These are phyloP conservation scores for Carduelis carduelis DNA, from an alignment of 2,797 vertebrate species.

Conservation along the genomic window DNA sequence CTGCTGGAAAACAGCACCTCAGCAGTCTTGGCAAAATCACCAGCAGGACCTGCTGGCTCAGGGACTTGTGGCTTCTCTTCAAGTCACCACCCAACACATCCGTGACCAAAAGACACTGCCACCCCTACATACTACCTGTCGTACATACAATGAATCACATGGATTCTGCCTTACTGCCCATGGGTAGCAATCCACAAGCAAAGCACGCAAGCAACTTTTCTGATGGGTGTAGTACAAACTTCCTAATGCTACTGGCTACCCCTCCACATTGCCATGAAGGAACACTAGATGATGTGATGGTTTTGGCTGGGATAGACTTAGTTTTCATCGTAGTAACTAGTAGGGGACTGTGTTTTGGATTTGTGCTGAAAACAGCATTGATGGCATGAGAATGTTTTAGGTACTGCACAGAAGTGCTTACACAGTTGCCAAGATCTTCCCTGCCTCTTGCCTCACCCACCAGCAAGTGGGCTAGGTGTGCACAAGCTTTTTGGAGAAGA, in stretches of 20 bases:
- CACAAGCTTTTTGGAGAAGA: not conserved
- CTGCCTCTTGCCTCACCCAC: not conserved
- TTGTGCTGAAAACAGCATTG: not conserved
- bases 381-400: not conserved
- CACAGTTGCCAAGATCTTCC: not conserved
- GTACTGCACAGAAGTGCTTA: not conserved
- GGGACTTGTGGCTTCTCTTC: not conserved
- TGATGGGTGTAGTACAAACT: not conserved
- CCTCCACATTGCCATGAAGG: not conserved
- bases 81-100: not conserved
- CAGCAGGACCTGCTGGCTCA: not conserved
- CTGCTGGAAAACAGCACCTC: not conserved
- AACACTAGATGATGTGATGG: not conserved
- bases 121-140: accelerated
- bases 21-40: not conserved
- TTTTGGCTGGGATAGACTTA: not conserved
- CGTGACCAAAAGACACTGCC: not conserved
- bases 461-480: not conserved
- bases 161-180: not conserved
- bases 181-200: not conserved
- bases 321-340: not conserved
- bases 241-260: not conserved
- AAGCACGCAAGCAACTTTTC: not conserved
- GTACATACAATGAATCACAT: not conserved
- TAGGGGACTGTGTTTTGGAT: not conserved